These are phyloP conservation scores for Syrista parreyssii DNA, from an alignment of 2,888 invertebrate species.

Conservation along the genomic window DNA sequence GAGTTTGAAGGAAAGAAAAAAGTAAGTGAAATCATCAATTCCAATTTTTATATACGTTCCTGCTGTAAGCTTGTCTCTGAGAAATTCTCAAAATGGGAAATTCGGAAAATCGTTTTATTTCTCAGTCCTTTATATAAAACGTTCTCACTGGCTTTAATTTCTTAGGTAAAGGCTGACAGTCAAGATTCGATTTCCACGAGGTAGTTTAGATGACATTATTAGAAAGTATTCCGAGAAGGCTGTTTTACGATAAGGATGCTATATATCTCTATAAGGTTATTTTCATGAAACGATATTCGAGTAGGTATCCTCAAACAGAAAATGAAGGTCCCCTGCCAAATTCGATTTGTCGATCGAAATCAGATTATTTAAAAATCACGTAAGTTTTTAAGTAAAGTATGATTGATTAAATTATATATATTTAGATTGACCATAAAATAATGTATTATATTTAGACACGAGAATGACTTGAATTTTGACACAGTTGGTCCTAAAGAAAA, in stretches of 20 bases:
- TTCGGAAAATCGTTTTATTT: neutral
- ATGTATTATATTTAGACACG: neutral
- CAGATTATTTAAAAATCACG: neutral
- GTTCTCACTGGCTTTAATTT: neutral
- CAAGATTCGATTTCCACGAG: neutral
- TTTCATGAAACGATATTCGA: neutral
- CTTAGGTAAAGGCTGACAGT: neutral
- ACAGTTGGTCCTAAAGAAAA: neutral
- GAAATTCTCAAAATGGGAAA: neutral
- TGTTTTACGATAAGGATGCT: neutral
- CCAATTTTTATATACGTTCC: neutral
- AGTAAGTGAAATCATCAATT: neutral
- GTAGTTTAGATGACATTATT: neutral
- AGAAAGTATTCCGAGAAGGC: neutral
- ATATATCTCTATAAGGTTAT: neutral
- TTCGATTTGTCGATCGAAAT: neutral
- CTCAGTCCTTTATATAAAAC: neutral
- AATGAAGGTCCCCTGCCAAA: neutral
- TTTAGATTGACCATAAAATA: neutral
- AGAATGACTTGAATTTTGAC: neutral
- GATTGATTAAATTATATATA: neutral
- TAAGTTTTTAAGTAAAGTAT: no score
- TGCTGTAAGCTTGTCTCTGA: neutral
- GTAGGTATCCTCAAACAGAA: neutral
- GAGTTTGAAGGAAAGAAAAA: neutral